Evolutionary conservation across 1,140 invertebrate species (phyloP).

Genomic region (Bombus ignitus): DNA sequence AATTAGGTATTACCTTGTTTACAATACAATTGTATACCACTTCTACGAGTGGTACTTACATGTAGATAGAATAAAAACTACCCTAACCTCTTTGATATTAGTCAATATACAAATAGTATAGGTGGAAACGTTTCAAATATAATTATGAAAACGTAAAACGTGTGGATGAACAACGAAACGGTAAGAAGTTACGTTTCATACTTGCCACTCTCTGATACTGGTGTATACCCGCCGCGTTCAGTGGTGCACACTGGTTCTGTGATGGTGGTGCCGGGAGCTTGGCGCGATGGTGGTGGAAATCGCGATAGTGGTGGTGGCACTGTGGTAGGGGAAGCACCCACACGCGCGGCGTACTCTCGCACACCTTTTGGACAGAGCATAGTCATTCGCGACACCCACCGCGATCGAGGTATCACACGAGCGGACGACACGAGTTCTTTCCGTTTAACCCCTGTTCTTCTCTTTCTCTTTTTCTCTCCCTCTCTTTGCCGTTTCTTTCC

Average conservation of each 20-base stretch:
- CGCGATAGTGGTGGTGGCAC: conserved; percentile 16
- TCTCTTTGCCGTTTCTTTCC: not conserved
- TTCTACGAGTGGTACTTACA: too few relatives aligned
- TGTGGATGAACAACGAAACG: not conserved
- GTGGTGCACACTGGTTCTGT: not conserved
- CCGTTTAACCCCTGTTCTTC: conserved; percentile 60
- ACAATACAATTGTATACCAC: too few relatives aligned
- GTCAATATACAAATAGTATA: too few relatives aligned
- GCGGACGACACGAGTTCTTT: conserved; percentile 59
- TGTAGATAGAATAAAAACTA: too few relatives aligned
- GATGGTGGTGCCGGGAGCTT: conserved; percentile 7
- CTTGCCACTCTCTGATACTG: not conserved
- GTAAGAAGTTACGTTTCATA: not conserved
- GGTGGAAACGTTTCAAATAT: not conserved
- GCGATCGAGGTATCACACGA: conserved; percentile 67
- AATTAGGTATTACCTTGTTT: not conserved
- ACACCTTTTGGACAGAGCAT: conserved; percentile 65
- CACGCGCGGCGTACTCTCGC: conserved; percentile 63
- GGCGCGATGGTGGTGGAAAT: conserved; percentile 11
- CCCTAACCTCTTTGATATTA: not conserved
- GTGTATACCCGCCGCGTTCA: not conserved
- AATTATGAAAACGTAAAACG: not conserved
- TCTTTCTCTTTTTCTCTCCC: conserved; percentile 11
- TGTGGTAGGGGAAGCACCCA: conserved; percentile 63
- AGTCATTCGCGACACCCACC: conserved; percentile 73